phyloP scores from a whole-genome alignment of 2,797 vertebrate genomes.

The Limosa lapponica region DNA sequence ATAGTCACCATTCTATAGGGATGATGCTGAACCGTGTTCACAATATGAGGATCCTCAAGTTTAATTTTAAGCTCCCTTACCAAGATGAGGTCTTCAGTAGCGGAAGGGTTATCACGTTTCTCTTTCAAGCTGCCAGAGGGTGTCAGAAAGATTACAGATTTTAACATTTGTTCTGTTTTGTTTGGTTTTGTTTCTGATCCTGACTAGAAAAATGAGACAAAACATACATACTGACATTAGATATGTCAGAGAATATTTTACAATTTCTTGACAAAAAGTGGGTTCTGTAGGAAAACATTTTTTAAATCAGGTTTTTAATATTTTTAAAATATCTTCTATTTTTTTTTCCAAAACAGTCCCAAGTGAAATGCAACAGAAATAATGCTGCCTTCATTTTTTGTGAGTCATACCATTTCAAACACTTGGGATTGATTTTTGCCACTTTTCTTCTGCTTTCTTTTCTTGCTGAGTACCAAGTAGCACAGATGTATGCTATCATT shows the following conservation, averaged over 20 bases:
- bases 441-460: background rate
- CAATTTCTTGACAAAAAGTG: background rate
- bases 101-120: background rate
- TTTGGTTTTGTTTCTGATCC: constrained; percentile 38
- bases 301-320: background rate
- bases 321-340: background rate
- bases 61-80: background rate
- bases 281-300: background rate
- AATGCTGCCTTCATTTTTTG: background rate
- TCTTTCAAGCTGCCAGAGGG: constrained; percentile 8
- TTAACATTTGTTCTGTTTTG: constrained; percentile 39
- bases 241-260: background rate
- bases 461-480: background rate
- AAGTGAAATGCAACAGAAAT: background rate
- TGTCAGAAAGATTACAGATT: constrained; percentile 46
- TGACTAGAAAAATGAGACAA: constrained; percentile 29
- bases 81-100: background rate
- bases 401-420: background rate
- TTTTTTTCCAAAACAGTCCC: background rate
- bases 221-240: background rate
- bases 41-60: background rate
- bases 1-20: background rate
- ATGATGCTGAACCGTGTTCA: background rate
- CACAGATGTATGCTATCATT: background rate
- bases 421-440: background rate